Evolutionary conservation across 2,113 vertebrate species (phyloP), one percentile per base, ranked within the genome.

Genomic region (Notarius lentiginosus): DNA sequence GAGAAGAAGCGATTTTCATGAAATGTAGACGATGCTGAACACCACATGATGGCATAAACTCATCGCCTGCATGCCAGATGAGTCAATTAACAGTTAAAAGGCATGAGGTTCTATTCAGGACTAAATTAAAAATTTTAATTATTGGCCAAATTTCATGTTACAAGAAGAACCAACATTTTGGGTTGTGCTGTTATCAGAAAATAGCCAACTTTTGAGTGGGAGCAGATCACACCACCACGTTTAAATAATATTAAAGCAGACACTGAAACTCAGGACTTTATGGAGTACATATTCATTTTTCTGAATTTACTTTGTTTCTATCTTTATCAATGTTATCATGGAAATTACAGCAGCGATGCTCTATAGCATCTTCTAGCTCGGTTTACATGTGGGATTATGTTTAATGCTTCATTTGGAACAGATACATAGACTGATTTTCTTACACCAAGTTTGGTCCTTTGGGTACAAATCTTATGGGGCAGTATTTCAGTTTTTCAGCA

Each of bases 371-470:
- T 95, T 82, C 86, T 75, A 82, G 85, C 79, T 84, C 77, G 89
- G n/a, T 70, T 90, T 89, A 84, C 82, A 86, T 84, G 66, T 87
- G 90, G 88, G 85, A 90, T 90, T 87, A 87, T 90, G 84, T 87
- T 90, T 87, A 89, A 87, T 89, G 82, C 84, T 83, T 90, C 85
- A 89, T 91, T 90, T 88, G 82, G 88, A 84, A 84, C 85, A 86
- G 87, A 90, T 89, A 86, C 84, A 90, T 81, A 58, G 84, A 82
- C 87, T 88, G 86, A 91, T 91, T 91, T 89, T 79, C 86, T 87
- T 82, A 24, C 30, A 81, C 58, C 84, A 83, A 86, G 82, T 90
- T 73, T 60, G 20, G 84, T 90, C 91, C 86, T 89, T 61, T 1
- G 89, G 90, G 90, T 88, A 34, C 56, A 61, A 84, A 80, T 86